Evolutionary conservation across 2,888 invertebrate species (phyloP).

Genomic region (Aphidius colemani): DNA sequence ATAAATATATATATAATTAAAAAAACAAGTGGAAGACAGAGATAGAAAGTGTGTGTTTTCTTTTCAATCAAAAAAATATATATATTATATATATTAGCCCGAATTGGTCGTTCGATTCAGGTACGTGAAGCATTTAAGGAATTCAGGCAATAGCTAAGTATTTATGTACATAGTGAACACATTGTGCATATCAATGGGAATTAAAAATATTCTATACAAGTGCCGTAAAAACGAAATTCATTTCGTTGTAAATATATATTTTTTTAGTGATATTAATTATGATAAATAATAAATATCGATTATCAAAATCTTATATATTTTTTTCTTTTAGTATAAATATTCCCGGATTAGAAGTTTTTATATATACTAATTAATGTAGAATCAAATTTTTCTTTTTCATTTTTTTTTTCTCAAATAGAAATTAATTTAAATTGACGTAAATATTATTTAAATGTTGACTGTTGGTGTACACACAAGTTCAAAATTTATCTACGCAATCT

Average conservation of each 20-base stretch:
- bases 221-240: slow-evolving; percentile 71
- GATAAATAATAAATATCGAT: slow-evolving; percentile 53
- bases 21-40: slow-evolving; percentile 32
- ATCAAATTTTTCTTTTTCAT: slow-evolving; percentile 28
- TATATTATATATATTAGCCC: slow-evolving; percentile 50
- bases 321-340: slow-evolving; percentile 4
- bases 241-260: slow-evolving; percentile 57
- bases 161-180: slow-evolving; percentile 60
- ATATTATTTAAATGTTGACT: slow-evolving; percentile 54
- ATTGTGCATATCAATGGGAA: slow-evolving; percentile 61
- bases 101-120: slow-evolving; percentile 59
- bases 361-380: slow-evolving; percentile 42
- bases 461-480: slow-evolving; percentile 56
- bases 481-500: slow-evolving; percentile 40
- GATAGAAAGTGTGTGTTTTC: slow-evolving; percentile 34
- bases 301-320: slow-evolving; percentile 36
- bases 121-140: slow-evolving; percentile 58
- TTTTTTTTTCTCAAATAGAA: slow-evolving; percentile 39
- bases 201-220: slow-evolving; percentile 61
- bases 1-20: too few relatives aligned
- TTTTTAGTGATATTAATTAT: slow-evolving; percentile 44
- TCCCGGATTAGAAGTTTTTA: slow-evolving; percentile 13
- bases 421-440: slow-evolving; percentile 54
- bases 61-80: slow-evolving; percentile 26
- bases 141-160: slow-evolving; percentile 31